Percentiles rank a stretch among this genome's conserved stretches.
phyloP scores from a whole-genome alignment of 2,888 invertebrate species.

The Hydrotaea cyrtoneurina region DNA sequence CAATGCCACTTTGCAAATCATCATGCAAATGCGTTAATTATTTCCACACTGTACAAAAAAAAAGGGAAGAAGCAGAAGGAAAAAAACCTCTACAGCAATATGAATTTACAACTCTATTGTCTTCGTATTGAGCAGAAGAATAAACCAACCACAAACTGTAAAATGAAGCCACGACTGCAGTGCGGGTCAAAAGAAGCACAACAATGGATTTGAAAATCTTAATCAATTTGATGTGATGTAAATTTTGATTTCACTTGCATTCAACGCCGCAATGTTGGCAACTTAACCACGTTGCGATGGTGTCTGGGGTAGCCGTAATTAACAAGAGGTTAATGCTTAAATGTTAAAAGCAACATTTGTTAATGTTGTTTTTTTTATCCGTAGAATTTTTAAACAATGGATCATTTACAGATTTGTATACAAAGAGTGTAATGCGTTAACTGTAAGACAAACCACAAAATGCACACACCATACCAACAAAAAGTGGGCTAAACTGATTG shows the following conservation, averaged over 20 bases:
- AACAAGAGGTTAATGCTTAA: neutral
- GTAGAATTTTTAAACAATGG: conserved; percentile 1
- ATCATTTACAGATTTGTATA: neutral
- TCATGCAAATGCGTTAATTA: conserved; percentile 59
- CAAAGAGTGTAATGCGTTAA: neutral
- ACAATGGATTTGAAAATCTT: conserved; percentile 41
- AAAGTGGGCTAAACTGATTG: neutral
- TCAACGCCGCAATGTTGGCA: neutral
- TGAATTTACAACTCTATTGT: conserved; percentile 42
- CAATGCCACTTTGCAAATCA: conserved; percentile 49
- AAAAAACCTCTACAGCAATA: conserved; percentile 25
- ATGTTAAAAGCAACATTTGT: neutral
- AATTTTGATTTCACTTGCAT: neutral
- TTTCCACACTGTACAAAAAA: conserved; percentile 35
- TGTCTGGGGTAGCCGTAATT: conserved; percentile 1
- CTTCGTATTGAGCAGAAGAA: neutral
- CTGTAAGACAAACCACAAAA: neutral
- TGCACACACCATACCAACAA: neutral
- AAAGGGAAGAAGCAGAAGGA: conserved; percentile 25
- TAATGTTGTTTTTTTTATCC: neutral
- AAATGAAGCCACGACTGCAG: conserved; percentile 4
- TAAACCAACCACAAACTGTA: conserved; percentile 9
- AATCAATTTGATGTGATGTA: conserved; percentile 52
- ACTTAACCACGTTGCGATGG: neutral
- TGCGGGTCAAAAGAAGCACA: neutral